phyloP scores from a whole-genome alignment of 2,797 vertebrate genomes.

The Lacerta agilis region DNA sequence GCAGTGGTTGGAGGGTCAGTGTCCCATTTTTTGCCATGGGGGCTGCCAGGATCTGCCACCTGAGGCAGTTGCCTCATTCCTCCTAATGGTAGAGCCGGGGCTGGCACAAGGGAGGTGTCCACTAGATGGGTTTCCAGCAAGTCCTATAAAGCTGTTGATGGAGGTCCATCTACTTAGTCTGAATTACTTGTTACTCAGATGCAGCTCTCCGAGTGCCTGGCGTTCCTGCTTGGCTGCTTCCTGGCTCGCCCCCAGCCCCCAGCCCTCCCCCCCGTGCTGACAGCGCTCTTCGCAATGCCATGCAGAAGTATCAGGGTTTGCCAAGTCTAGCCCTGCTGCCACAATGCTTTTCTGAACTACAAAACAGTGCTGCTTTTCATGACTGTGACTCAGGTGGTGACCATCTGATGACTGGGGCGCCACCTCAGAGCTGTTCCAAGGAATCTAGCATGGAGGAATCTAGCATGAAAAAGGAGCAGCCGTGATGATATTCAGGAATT shows the following conservation, averaged over 20 bases:
- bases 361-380: constrained; percentile 16
- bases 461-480: not conserved
- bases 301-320: not conserved
- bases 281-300: not conserved
- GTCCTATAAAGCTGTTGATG: not conserved
- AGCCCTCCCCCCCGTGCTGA: too few species aligned
- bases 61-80: not conserved
- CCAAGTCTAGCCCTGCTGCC: not conserved
- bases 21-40: too few species aligned
- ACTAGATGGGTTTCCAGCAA: not conserved
- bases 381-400: not conserved
- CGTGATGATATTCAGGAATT: constrained; percentile 4
- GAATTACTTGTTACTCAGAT: not conserved
- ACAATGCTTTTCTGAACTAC: not conserved
- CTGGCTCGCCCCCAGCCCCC: not conserved
- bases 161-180: not conserved
- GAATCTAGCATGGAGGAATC: constrained; percentile 28
- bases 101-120: not conserved
- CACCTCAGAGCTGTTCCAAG: not conserved
- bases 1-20: too few species aligned
- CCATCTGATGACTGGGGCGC: not conserved
- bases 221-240: not conserved
- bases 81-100: not conserved
- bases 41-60: too few species aligned
- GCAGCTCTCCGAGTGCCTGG: not conserved